Evolutionary conservation across 1,140 invertebrate genomes (phyloP).

Genomic region (Polypedilum vanderplanki): DNA sequence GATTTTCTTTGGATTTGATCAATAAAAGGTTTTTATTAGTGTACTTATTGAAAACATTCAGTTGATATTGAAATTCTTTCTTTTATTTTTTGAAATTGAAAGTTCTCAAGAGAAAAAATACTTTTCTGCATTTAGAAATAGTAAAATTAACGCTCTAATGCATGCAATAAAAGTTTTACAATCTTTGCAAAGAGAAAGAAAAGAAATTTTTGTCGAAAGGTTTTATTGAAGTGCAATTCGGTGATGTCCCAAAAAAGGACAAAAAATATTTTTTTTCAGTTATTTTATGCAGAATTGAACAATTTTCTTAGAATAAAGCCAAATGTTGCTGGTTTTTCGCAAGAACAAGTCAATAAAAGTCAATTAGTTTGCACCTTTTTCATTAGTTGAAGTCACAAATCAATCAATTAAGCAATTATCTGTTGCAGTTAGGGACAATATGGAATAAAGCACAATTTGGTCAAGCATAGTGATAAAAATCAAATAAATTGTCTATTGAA

Average conservation of each 20-base stretch:
- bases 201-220: not conserved
- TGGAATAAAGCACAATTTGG: not conserved
- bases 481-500: not conserved
- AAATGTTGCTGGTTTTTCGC: not conserved
- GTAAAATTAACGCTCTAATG: not conserved
- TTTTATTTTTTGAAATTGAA: too few species aligned
- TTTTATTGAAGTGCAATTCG: conserved; percentile 8
- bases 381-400: conserved; percentile 9
- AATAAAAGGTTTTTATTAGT: not conserved
- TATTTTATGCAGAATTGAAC: not conserved
- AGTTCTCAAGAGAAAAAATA: too few species aligned
- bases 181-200: not conserved
- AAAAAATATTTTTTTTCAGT: not conserved
- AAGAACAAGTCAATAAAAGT: not conserved
- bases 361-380: not conserved
- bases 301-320: not conserved
- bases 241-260: not conserved
- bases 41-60: not conserved
- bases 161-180: conserved; percentile 6
- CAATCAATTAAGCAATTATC: conserved; percentile 19
- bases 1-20: not conserved
- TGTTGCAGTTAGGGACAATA: not conserved
- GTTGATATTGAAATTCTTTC: not conserved
- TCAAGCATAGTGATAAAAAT: not conserved
- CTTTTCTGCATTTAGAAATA: too few species aligned